Percentiles rank a stretch among this genome's conserved stretches.
phyloP scores from a whole-genome alignment of 2,888 invertebrate genomes.

The Caenorhabditis panamensis region DNA sequence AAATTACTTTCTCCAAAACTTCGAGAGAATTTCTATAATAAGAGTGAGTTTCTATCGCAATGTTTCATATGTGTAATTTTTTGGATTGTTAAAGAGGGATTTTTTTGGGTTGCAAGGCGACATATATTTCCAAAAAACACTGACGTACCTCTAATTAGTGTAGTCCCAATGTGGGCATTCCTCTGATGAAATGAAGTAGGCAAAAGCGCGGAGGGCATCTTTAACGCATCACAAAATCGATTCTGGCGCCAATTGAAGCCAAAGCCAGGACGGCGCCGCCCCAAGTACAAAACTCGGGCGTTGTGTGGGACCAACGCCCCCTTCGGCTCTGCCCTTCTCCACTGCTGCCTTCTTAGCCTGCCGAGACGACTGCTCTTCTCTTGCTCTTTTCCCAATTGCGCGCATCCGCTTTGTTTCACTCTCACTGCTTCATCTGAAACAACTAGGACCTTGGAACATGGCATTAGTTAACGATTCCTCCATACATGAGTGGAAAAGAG shows the following conservation, averaged over 20 bases:
- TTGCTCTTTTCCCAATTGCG: not conserved
- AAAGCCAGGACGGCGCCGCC: conserved; percentile 5
- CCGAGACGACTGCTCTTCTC: not conserved
- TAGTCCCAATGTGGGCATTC: not conserved
- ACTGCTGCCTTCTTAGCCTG: not conserved
- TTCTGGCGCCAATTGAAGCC: conserved; percentile 1
- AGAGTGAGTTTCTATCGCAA: too few relatives aligned
- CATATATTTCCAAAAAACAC: not conserved
- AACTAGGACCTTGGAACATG: too few relatives aligned
- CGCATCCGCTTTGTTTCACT: not conserved
- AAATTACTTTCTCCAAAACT: not conserved
- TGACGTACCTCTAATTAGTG: not conserved
- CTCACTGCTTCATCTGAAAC: not conserved
- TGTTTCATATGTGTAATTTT: too few relatives aligned
- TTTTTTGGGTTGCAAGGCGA: too few relatives aligned
- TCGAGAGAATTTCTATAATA: too few relatives aligned
- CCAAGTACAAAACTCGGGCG: conserved; percentile 12
- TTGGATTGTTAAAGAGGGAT: too few relatives aligned
- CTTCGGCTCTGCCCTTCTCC: not conserved
- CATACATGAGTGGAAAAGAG: too few relatives aligned
- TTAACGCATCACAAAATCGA: not conserved
- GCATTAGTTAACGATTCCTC: too few relatives aligned
- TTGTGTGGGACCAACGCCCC: not conserved
- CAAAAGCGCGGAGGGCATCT: not conserved
- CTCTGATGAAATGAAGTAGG: not conserved